phyloP scores from a whole-genome alignment of 2,797 vertebrate genomes.

The Poeciliopsis turneri region DNA sequence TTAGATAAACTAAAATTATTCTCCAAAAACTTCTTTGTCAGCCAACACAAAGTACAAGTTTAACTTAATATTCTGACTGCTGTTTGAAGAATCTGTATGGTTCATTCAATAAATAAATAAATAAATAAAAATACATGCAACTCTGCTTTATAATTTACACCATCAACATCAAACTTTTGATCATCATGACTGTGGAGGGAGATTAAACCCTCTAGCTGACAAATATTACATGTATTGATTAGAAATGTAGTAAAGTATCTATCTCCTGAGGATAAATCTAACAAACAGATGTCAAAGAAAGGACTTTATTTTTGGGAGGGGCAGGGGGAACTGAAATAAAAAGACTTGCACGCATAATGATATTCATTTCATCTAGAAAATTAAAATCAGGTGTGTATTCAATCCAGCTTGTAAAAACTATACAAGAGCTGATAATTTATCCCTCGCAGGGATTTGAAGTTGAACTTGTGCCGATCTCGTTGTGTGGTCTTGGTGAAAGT shows the following conservation, averaged over 20 bases:
- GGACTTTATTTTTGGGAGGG: neutral
- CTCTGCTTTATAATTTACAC: slow-evolving; percentile 55
- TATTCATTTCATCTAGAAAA: slow-evolving; percentile 49
- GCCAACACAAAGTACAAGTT: slow-evolving; percentile 9
- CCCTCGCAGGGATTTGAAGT: slow-evolving; percentile 71
- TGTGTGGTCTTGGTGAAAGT: slow-evolving; percentile 81
- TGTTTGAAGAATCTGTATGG: slow-evolving; percentile 19
- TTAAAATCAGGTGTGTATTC: slow-evolving; percentile 59
- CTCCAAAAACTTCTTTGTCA: slow-evolving; percentile 2
- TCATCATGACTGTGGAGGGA: slow-evolving; percentile 32
- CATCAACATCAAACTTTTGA: slow-evolving; percentile 51
- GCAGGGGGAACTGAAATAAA: neutral
- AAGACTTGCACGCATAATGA: slow-evolving; percentile 9
- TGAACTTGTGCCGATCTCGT: slow-evolving; percentile 73
- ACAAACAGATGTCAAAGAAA: slow-evolving; percentile 20
- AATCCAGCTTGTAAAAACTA: slow-evolving; percentile 55
- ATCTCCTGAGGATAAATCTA: slow-evolving; percentile 36
- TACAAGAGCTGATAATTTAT: slow-evolving; percentile 68
- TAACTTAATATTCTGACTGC: slow-evolving; percentile 14
- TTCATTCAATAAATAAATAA: slow-evolving; percentile 35
- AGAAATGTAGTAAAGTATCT: slow-evolving; percentile 24
- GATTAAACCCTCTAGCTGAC: slow-evolving; percentile 28
- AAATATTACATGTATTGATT: slow-evolving; percentile 43
- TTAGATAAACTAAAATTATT: neutral
- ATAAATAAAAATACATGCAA: slow-evolving; percentile 29